Conservation (phyloP, 2,888 invertebrate genomes). For the Tipula vernalis region DNA sequence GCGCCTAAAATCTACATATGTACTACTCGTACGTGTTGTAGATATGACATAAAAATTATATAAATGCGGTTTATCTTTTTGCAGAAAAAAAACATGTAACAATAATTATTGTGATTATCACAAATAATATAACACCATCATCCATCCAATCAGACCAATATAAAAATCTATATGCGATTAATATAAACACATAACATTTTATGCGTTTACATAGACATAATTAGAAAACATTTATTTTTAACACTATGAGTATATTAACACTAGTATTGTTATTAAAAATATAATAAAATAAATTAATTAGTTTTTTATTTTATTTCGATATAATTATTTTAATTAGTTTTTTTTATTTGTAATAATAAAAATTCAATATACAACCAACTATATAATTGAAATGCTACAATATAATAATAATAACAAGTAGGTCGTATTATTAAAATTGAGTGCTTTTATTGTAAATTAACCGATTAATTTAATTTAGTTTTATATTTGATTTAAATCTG, state of each 20-base stretch:
- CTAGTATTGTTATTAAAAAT: neutral
- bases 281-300: neutral
- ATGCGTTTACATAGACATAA: neutral
- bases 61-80: neutral
- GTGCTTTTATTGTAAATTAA: neutral
- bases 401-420: neutral
- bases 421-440: neutral
- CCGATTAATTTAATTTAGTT: neutral
- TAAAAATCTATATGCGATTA: neutral
- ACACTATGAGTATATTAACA: neutral
- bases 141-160: neutral
- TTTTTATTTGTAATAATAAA: neutral
- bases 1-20: too few species aligned
- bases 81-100: neutral
- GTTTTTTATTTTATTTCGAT: neutral
- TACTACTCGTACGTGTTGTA: too few species aligned
- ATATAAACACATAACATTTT: neutral
- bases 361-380: neutral
- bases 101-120: neutral
- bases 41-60: neutral
- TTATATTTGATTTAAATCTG: neutral
- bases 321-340: neutral
- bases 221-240: neutral
- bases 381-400: neutral
- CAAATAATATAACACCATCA: neutral